A percentile compares a stretch with the other conserved stretches of the same genome.
These are phyloP conservation scores for Coenonympha glycerion DNA, from an alignment of 2,888 invertebrate species.

Conservation along the genomic window DNA sequence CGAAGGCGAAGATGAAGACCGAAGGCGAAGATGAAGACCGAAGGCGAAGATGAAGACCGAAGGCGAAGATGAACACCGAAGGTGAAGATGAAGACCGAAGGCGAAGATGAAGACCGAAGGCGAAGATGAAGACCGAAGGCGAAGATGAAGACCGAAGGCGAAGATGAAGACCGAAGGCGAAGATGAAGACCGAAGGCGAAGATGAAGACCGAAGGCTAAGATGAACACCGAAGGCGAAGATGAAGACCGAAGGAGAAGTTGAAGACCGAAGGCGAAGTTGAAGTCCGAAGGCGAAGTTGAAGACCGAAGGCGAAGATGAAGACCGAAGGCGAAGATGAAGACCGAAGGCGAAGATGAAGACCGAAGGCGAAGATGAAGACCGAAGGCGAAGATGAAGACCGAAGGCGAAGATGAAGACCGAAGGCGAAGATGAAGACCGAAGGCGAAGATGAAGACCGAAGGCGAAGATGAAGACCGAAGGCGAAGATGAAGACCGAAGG, in stretches of 20 bases:
- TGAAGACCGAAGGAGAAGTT: conserved; percentile 3
- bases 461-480: conserved; percentile 4
- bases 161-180: not conserved
- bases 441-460: conserved; percentile 10
- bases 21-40: not conserved
- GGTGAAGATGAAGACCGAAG: not conserved
- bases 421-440: too few relatives aligned
- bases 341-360: not conserved
- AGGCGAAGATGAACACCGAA: not conserved
- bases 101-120: not conserved
- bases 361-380: not conserved
- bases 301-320: not conserved
- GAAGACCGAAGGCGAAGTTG: not conserved
- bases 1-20: not conserved
- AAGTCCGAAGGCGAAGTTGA: not conserved
- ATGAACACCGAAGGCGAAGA: conserved; percentile 5
- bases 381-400: not conserved
- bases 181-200: not conserved
- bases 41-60: not conserved
- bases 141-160: not conserved
- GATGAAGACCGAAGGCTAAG: not conserved
- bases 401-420: not conserved
- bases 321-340: not conserved
- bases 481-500: not conserved
- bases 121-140: not conserved